A percentile compares a stretch with the other conserved stretches of the same genome.
Conservation (phyloP, 2,888 invertebrate species). For the Eupithecia vulgata region DNA sequence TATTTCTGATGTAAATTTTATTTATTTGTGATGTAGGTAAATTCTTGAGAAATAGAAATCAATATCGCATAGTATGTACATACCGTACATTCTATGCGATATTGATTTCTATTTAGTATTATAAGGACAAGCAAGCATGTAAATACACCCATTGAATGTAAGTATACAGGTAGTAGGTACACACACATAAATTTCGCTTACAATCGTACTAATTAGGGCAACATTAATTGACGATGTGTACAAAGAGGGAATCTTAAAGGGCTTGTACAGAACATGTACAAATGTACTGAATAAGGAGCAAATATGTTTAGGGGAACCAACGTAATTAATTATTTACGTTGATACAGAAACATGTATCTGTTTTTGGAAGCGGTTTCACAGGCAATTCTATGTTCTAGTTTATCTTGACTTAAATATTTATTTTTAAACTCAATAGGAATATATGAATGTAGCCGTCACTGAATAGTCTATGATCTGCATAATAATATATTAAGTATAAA, state of each 20-base stretch:
- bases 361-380: neutral
- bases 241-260: constrained; percentile 9
- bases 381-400: neutral
- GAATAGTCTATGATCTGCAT: too few species aligned
- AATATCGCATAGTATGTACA: too few species aligned
- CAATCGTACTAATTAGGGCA: constrained; percentile 10
- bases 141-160: neutral
- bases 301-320: constrained; percentile 15
- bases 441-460: too few species aligned
- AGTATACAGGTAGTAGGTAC: neutral
- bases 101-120: too few species aligned
- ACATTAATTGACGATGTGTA: constrained; percentile 13
- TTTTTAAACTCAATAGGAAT: too few species aligned
- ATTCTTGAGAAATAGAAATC: too few species aligned
- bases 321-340: constrained; percentile 12
- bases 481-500: too few species aligned
- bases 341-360: constrained; percentile 2
- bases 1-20: too few species aligned
- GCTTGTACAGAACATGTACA: neutral
- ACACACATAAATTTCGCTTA: constrained; percentile 9
- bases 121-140: neutral
- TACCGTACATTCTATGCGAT: too few species aligned
- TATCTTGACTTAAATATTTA: too few species aligned
- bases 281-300: constrained; percentile 9
- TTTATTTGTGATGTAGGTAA: too few species aligned